These are phyloP conservation scores for Mastomys coucha DNA, from an alignment of 2,113 vertebrate genomes.

Conservation along the genomic window DNA sequence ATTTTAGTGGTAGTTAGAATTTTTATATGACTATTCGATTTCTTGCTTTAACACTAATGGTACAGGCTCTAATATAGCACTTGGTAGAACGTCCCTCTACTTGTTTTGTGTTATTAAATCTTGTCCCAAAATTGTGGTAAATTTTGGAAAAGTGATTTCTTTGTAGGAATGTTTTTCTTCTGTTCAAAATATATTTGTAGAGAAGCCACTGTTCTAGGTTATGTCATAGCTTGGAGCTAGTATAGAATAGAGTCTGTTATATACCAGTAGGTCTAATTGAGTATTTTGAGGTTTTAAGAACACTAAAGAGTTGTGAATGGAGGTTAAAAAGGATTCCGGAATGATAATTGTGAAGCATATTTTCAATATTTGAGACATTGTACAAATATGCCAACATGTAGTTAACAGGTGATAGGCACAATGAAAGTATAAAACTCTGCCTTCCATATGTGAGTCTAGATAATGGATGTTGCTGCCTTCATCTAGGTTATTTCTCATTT, in stretches of 20 bases:
- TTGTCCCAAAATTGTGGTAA: neutral
- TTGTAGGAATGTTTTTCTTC: neutral
- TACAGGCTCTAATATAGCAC: neutral
- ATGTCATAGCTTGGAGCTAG: neutral
- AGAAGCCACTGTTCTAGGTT: neutral
- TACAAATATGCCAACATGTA: neutral
- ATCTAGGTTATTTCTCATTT: slow-evolving; percentile 24
- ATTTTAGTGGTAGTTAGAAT: neutral
- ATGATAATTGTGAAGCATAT: neutral
- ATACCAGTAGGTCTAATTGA: neutral
- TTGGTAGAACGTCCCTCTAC: neutral
- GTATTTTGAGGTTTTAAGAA: neutral
- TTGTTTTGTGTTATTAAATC: neutral
- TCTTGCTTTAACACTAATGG: neutral
- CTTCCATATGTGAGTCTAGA: neutral
- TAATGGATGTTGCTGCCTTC: slow-evolving; percentile 12
- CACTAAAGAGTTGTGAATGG: neutral
- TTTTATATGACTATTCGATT: neutral
- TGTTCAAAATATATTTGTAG: neutral
- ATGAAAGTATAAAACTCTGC: neutral
- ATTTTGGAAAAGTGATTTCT: neutral
- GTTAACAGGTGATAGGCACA: neutral
- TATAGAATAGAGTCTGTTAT: neutral
- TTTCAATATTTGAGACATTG: neutral
- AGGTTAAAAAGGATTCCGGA: neutral